Evolutionary conservation across 2,797 vertebrate genomes (phyloP), one percentile per base, ranked within the genome.

Genomic region (Sarcoramphus papa): DNA sequence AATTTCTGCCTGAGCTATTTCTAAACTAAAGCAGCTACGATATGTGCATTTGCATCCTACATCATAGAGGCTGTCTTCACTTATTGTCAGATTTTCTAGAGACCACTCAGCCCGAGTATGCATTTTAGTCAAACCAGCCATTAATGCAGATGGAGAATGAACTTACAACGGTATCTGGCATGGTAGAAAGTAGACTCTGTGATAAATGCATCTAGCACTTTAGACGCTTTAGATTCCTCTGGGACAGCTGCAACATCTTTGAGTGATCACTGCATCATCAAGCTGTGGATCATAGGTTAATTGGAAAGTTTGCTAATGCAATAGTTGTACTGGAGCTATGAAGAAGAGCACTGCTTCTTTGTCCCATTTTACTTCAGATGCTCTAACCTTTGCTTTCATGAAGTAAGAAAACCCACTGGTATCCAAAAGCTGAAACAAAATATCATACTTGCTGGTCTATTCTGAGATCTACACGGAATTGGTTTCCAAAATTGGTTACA

Each of bases 261-360:
- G 91, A 96, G 80, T 67, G 85, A 95, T 90, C 70, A 13, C 73
- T 88, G 41, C 67, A 74, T 72, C 16, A 2, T 78, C 63, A 76
- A 30, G 72, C 77, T 76, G 90, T 25, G 45, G 53, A 65, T 94
- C 24, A 4, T 7, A 89, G 84, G 78, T 92, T 94, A 95, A 95
- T 57, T 95, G 87, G 78, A 95, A 97, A 95, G 87, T 95, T 85
- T 92, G 92, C 83, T 90, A 85, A 72, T 33, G 45, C 86, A 82
- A 20, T 53, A 73, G 77, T 79, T 90, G 28, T 27, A 35, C 17
- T 24, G 35, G 54, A 65, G 43, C 69, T 80, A 10, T 27, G 31
- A 88, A 79, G 51, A 94, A 27, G 25, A 78, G 45, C 35, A 13
- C 13, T 54, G 56, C 57, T 68, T 57, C 83, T 85, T 77, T 63